Percentiles rank a stretch among this genome's conserved stretches.
Evolutionary conservation across 2,888 invertebrate species (phyloP).

Genomic region (Drosophila antonietae): DNA sequence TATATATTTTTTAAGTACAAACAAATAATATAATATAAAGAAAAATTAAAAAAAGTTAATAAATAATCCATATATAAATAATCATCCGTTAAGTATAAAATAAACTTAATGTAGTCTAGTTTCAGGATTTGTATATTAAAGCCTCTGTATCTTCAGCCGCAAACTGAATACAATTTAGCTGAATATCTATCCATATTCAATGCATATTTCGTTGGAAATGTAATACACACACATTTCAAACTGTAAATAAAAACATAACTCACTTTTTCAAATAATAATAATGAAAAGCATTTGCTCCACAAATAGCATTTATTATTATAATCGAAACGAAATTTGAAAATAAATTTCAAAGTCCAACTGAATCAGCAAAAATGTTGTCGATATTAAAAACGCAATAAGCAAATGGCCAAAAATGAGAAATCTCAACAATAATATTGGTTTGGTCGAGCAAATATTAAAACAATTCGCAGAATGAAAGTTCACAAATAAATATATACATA

Average conservation of each 20-base stretch:
- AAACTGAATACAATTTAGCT: background rate
- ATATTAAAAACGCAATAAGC: constrained; percentile 7
- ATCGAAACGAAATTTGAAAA: constrained; percentile 1
- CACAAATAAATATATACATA: background rate
- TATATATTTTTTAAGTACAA: background rate
- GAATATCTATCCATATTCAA: background rate
- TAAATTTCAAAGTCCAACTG: background rate
- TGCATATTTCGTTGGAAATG: background rate
- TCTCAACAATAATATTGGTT: constrained; percentile 46
- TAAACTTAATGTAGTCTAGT: background rate
- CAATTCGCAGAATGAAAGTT: constrained; percentile 7
- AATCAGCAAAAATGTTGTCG: constrained; percentile 13
- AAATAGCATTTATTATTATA: constrained; percentile 4
- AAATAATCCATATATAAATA: background rate
- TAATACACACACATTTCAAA: background rate
- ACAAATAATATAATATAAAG: background rate
- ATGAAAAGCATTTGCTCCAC: background rate
- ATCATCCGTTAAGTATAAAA: background rate
- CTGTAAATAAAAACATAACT: background rate
- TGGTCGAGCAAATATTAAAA: constrained; percentile 46
- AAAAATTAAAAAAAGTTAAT: no score
- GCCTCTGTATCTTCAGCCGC: no score
- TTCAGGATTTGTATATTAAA: no score
- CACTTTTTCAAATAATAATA: background rate
- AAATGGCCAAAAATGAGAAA: constrained; percentile 43